Percentiles rank a stretch among this genome's conserved stretches.
phyloP scores from a whole-genome alignment of 2,888 invertebrate genomes.

The Tineola bisselliella region DNA sequence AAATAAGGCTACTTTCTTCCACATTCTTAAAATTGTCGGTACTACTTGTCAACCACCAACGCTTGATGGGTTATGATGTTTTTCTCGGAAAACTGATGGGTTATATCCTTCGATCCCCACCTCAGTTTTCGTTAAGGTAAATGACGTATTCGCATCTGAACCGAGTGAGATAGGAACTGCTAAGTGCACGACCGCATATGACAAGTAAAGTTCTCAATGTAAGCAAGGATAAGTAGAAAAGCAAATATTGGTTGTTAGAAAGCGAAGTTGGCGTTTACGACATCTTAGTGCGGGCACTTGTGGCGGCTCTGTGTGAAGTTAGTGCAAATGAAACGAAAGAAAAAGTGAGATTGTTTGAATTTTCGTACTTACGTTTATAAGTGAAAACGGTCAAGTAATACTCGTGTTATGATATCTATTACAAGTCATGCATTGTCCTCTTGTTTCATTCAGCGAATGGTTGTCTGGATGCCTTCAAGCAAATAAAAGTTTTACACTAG shows the following conservation, averaged over 20 bases:
- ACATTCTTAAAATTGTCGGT: slow-evolving; percentile 37
- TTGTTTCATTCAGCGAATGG: not conserved
- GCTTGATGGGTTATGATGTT: slow-evolving; percentile 55
- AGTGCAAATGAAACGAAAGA: slow-evolving; percentile 62
- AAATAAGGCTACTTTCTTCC: slow-evolving; percentile 41
- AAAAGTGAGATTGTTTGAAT: slow-evolving; percentile 64
- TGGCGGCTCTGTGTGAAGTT: slow-evolving; percentile 36
- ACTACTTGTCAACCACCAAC: slow-evolving; percentile 35
- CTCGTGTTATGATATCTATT: slow-evolving; percentile 2
- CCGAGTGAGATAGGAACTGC: slow-evolving; percentile 17
- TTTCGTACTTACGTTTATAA: slow-evolving; percentile 31
- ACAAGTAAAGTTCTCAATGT: slow-evolving; percentile 25
- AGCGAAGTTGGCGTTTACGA: slow-evolving; percentile 57
- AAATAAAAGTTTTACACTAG: no score
- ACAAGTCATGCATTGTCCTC: not conserved
- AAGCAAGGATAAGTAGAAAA: slow-evolving; percentile 62
- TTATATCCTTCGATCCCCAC: slow-evolving; percentile 61
- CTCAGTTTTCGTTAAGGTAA: slow-evolving; percentile 31
- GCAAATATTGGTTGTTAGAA: slow-evolving; percentile 65
- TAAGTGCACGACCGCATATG: slow-evolving; percentile 41
- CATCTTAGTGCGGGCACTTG: slow-evolving; percentile 42
- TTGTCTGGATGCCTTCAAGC: not conserved
- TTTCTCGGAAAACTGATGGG: slow-evolving; percentile 56
- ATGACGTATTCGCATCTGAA: not conserved
- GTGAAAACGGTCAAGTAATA: slow-evolving; percentile 18